phyloP scores from a whole-genome alignment of 2,113 vertebrate species.

The Laticauda laticaudata region DNA sequence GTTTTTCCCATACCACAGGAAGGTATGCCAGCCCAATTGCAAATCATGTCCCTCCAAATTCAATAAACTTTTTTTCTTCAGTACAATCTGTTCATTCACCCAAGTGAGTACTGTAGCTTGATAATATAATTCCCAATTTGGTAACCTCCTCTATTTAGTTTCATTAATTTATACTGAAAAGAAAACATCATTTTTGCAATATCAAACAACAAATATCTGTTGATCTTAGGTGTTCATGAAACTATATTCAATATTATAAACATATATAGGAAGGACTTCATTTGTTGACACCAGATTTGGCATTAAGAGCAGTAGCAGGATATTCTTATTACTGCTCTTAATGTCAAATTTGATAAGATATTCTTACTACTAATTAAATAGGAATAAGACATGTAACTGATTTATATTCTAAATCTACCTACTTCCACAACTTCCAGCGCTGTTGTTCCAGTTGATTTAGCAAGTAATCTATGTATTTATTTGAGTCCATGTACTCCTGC shows the following conservation, averaged over 20 bases:
- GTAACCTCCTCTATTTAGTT: background rate
- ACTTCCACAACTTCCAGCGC: conserved; percentile 82
- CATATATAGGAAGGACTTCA: conserved; percentile 6
- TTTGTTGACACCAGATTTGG: background rate
- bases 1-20: no score
- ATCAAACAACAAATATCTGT: background rate
- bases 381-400: background rate
- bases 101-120: no score
- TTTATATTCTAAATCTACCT: conserved; percentile 53
- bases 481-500: conserved; percentile 88
- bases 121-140: no score
- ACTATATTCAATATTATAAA: background rate
- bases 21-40: no score
- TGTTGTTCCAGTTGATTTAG: conserved; percentile 86
- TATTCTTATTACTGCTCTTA: background rate
- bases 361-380: background rate
- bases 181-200: background rate
- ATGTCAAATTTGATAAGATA: conserved; percentile 14
- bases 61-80: no score
- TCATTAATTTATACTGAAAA: background rate
- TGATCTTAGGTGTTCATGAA: background rate
- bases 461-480: conserved; percentile 84
- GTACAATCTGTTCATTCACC: no score
- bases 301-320: conserved; percentile 9
- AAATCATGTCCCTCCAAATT: no score